Conservation (phyloP, 2,797 vertebrate genomes). For the Neosilurus mollespiculum region DNA sequence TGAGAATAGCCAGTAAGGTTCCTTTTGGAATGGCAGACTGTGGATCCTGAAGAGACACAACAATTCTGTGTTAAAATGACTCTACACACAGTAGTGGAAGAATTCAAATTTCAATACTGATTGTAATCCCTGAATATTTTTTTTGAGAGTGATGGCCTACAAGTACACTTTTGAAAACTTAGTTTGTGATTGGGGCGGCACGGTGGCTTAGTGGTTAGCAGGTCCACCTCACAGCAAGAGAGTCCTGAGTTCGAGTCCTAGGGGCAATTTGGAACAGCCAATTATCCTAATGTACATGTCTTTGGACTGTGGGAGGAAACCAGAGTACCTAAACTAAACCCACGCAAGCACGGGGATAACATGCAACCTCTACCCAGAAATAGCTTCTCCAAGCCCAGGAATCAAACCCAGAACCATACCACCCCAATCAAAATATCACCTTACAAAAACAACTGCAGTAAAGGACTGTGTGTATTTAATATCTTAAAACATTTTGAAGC, state of each 20-base stretch:
- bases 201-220: too few species aligned
- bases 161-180: not conserved
- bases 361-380: too few species aligned
- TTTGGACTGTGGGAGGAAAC: too few species aligned
- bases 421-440: not conserved
- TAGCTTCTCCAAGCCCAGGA: too few species aligned
- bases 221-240: too few species aligned
- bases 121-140: not conserved
- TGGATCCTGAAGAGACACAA: conserved; percentile 80
- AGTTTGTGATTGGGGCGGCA: not conserved
- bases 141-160: too few species aligned
- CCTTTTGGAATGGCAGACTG: conserved; percentile 96
- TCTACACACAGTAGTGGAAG: not conserved
- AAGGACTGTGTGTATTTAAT: not conserved
- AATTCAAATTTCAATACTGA: not conserved
- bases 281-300: too few species aligned
- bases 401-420: too few species aligned
- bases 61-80: not conserved
- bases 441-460: not conserved
- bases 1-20: conserved; percentile 92
- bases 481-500: not conserved
- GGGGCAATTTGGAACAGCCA: too few species aligned
- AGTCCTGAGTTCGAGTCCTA: too few species aligned
- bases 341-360: too few species aligned
- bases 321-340: too few species aligned